phyloP scores from a whole-genome alignment of 2,797 vertebrate species.

The Characodon lateralis region DNA sequence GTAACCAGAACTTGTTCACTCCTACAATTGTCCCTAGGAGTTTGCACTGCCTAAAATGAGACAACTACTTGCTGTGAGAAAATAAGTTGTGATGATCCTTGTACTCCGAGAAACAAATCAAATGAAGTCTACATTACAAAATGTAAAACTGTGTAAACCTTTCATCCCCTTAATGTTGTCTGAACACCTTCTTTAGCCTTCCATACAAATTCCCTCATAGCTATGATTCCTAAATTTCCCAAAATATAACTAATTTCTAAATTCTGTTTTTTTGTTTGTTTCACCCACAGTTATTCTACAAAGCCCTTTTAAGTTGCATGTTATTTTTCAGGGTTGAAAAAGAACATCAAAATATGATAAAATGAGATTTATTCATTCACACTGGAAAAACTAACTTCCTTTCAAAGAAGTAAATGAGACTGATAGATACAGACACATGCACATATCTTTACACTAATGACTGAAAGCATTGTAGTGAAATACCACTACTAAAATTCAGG shows the following conservation, averaged over 20 bases:
- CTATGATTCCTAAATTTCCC: too few relatives aligned
- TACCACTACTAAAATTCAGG: neutral
- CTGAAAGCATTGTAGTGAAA: neutral
- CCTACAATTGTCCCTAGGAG: neutral
- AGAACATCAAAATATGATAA: neutral
- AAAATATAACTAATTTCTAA: neutral
- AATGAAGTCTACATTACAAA: neutral
- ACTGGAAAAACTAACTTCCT: neutral
- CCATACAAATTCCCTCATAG: neutral
- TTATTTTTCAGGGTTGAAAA: neutral
- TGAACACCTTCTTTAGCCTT: neutral
- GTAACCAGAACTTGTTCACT: neutral
- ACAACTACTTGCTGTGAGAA: neutral
- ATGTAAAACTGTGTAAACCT: neutral
- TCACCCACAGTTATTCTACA: neutral
- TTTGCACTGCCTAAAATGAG: neutral
- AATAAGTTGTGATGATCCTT: neutral
- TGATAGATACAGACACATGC: neutral
- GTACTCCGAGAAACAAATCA: neutral
- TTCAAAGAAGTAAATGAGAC: neutral
- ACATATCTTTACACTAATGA: neutral
- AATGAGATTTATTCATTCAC: neutral
- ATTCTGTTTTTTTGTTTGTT: too few relatives aligned
- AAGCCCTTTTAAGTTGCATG: too few relatives aligned
- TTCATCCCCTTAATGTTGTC: neutral